Percentiles rank a stretch among this genome's conserved stretches.
Conservation (phyloP, 1,140 invertebrate species). For the Hormaphis cornu region DNA sequence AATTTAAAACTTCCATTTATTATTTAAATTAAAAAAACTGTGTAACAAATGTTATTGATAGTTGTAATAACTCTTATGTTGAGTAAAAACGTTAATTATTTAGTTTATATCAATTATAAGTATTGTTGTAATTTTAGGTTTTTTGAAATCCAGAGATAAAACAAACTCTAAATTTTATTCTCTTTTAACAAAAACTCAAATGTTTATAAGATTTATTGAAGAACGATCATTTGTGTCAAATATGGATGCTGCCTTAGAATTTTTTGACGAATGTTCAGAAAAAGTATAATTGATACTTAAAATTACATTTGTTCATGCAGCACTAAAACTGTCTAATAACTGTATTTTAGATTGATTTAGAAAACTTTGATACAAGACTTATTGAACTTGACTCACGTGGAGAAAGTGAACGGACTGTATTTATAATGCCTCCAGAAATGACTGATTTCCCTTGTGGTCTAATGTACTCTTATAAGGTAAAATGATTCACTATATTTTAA, state of each 20-base stretch:
- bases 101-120: too few species aligned
- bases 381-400: slow-evolving; percentile 66
- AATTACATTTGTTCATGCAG: neutral
- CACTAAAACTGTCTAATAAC: neutral
- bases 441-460: slow-evolving; percentile 38
- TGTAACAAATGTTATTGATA: too few species aligned
- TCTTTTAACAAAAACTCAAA: slow-evolving; percentile 84
- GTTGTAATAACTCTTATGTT: too few species aligned
- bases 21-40: too few species aligned
- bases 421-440: slow-evolving; percentile 89
- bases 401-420: slow-evolving; percentile 83
- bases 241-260: slow-evolving; percentile 82
- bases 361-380: slow-evolving; percentile 51
- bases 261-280: slow-evolving; percentile 96
- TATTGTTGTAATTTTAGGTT: slow-evolving; percentile 44
- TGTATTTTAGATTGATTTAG: slow-evolving; percentile 42
- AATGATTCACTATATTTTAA: neutral
- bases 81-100: too few species aligned
- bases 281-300: slow-evolving; percentile 44
- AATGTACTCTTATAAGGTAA: slow-evolving; percentile 43
- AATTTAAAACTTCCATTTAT: too few species aligned
- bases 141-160: slow-evolving; percentile 59
- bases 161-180: slow-evolving; percentile 84
- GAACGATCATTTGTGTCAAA: slow-evolving; percentile 97
- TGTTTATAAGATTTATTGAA: slow-evolving; percentile 97